These are phyloP conservation scores for Lycophotia porphyrea DNA, from an alignment of 2,888 invertebrate species.

Conservation along the genomic window DNA sequence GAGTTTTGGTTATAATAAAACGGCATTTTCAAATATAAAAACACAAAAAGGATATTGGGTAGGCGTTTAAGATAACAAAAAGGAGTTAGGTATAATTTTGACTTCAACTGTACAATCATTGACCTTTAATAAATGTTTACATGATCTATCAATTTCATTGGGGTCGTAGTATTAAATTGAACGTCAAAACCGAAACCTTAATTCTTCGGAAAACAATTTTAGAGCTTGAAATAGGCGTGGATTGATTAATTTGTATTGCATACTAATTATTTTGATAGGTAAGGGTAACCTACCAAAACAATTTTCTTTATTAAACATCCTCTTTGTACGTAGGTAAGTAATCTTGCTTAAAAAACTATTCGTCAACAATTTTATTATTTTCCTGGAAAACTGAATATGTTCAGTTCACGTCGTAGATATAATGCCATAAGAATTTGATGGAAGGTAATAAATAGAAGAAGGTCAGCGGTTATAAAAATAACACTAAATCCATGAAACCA, in stretches of 20 bases:
- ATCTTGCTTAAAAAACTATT: background rate
- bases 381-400: background rate
- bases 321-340: too few species aligned
- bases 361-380: slow-evolving; percentile 15
- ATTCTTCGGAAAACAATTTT: background rate
- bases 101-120: background rate
- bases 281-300: background rate
- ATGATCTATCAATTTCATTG: background rate
- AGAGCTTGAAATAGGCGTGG: background rate
- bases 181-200: background rate
- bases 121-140: background rate
- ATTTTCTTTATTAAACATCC: too few species aligned
- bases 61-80: background rate
- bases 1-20: slow-evolving; percentile 3
- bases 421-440: slow-evolving; percentile 55
- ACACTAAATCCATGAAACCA: slow-evolving; percentile 44
- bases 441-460: slow-evolving; percentile 55
- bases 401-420: slow-evolving; percentile 31
- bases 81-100: background rate
- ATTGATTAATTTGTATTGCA: background rate
- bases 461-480: slow-evolving; percentile 59
- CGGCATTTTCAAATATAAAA: background rate
- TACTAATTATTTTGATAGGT: too few species aligned
- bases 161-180: background rate
- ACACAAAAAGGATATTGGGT: background rate